phyloP scores from a whole-genome alignment of 2,888 invertebrate genomes.

The Aphodius sticticus region DNA sequence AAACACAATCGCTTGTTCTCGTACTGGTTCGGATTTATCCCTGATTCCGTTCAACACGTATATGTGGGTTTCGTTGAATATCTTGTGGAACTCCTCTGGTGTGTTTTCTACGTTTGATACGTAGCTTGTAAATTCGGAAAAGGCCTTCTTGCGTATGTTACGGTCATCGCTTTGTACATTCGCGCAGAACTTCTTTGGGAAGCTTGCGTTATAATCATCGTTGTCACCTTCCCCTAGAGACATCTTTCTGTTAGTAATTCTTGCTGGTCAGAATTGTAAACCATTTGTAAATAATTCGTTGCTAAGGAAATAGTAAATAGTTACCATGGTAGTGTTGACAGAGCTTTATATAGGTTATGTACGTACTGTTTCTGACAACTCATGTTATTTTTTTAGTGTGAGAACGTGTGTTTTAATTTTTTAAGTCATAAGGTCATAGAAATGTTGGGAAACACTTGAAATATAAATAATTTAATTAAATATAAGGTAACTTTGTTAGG shows the following conservation, averaged over 20 bases:
- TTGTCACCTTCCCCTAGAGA: constrained; percentile 31
- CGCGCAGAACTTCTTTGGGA: constrained; percentile 50
- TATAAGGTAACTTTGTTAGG: no score
- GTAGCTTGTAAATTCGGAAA: constrained; percentile 64
- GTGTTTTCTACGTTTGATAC: constrained; percentile 60
- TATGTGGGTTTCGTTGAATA: constrained; percentile 61
- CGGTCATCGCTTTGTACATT: constrained; percentile 69
- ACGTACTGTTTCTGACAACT: no score
- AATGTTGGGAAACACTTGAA: no score
- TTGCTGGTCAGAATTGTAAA: constrained; percentile 27
- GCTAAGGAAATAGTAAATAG: constrained; percentile 18
- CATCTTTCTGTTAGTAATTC: constrained; percentile 29
- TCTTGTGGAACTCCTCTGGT: constrained; percentile 55
- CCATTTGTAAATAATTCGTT: constrained; percentile 46
- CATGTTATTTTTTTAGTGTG: no score
- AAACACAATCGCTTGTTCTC: constrained; percentile 67
- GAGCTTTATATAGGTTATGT: no score
- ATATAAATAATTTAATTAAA: no score
- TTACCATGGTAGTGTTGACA: neutral
- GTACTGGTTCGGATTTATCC: constrained; percentile 71
- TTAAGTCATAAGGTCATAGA: no score
- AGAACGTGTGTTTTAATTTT: no score
- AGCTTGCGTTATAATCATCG: constrained; percentile 6
- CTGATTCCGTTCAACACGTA: constrained; percentile 60
- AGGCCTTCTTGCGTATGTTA: constrained; percentile 64